Evolutionary conservation across 2,797 vertebrate species (phyloP), one percentile per base, ranked within the genome.

Genomic region (Choloepus didactylus): DNA sequence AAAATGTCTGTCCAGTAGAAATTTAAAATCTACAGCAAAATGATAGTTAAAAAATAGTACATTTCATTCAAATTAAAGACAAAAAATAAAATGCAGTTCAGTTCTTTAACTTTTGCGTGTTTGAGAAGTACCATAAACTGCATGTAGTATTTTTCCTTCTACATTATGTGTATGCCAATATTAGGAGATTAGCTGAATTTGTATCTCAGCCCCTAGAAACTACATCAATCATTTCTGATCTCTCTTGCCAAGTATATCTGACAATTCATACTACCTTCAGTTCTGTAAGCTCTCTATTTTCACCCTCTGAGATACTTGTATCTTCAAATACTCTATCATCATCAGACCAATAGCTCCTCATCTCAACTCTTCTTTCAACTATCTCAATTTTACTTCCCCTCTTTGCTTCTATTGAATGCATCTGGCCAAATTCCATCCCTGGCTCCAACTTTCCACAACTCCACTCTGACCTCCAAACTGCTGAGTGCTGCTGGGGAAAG

Each of bases 11-110:
- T 14, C 10, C 6, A 3, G 19, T 60, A 41, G 64, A 86, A 88
- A 88, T 76, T 82, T 92, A 66, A 85, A 90, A 93, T 19, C 35
- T 70, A 81, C 6, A 83, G 44, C 23, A 75, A 82, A 94, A 51
- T 35, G 35, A 35, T 35, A 35, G 35, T 35, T 35, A 35, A 35
- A 35, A 35, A 35, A 35, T n/a, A 81, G 21, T 15, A 19, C 5
- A 12, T 44, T 51, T 35, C 54, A 84, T 46, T 72, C 12, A 80
- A 84, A 92, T 56, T n/a, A 70, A 79, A 72, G 41, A 51, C 8
- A 18, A n/a, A 49, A 75, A 87, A 70, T 62, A 76, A 29, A 60
- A 67, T 5, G 11, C 44, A 66, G 7, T n/a, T 49, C 41, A 46
- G 14, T 1, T 9, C 12, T 27, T 70, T 76, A 69, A 62, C 23